Evolutionary conservation across 2,797 vertebrate genomes (phyloP).

Genomic region (Lacerta agilis): DNA sequence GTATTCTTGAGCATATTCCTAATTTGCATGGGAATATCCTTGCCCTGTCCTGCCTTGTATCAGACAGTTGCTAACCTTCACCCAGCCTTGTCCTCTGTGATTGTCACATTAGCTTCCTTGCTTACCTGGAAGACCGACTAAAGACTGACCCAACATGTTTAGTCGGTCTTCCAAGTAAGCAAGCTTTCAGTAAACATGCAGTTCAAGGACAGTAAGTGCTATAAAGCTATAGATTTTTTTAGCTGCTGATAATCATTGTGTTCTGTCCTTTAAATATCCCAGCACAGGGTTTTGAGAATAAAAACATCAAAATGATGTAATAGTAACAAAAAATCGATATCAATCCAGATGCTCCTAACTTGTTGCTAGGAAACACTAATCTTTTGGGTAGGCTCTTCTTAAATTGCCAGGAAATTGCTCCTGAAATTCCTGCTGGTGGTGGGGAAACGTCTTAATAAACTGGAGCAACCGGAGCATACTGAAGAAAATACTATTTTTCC

Average conservation of each 20-base stretch:
- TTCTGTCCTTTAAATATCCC: neutral
- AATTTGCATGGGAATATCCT: neutral
- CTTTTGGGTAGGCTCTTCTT: neutral
- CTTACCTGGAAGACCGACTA: neutral
- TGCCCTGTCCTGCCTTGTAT: neutral
- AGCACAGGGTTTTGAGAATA: neutral
- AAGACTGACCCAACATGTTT: neutral
- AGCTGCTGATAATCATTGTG: neutral
- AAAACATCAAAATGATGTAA: conserved; percentile 17
- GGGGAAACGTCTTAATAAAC: conserved; percentile 18
- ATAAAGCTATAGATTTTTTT: neutral
- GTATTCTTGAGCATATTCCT: neutral
- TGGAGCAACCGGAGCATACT: conserved; percentile 10
- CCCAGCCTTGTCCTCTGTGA: neutral
- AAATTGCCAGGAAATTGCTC: conserved; percentile 19
- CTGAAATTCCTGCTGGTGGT: conserved; percentile 17
- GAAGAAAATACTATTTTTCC: conserved; percentile 8
- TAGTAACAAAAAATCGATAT: conserved; percentile 12
- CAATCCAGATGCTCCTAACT: conserved; percentile 4
- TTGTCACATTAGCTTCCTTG: neutral
- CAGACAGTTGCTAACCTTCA: neutral
- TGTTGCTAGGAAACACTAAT: conserved; percentile 38
- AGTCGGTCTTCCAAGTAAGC: no score
- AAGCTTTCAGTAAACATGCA: neutral
- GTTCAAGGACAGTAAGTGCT: neutral